Conservation (phyloP, 2,888 invertebrate genomes). For the Sicus ferrugineus region DNA sequence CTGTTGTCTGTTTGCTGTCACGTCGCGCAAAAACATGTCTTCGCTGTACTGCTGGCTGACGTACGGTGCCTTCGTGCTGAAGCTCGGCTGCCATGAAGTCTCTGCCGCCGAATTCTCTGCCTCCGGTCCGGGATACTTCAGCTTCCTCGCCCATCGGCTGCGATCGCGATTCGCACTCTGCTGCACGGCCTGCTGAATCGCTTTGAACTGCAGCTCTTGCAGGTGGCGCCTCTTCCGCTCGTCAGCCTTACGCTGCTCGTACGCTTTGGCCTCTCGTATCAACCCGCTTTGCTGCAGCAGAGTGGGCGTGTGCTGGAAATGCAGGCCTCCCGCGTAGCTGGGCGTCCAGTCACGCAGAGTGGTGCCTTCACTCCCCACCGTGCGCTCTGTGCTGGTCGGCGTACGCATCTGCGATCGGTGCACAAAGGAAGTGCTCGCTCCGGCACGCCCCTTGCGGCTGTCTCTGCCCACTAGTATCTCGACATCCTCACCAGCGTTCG, state of each 20-base stretch:
- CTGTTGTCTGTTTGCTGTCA: conserved; percentile 9
- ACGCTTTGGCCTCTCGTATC: conserved; percentile 46
- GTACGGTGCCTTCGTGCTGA: conserved; percentile 6
- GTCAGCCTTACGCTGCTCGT: conserved; percentile 48
- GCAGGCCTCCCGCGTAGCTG: neutral
- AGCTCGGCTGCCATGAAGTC: neutral
- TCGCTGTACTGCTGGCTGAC: conserved; percentile 27
- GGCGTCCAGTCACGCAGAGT: conserved; percentile 3
- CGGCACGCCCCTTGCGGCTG: conserved; percentile 53
- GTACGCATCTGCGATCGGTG: conserved; percentile 48
- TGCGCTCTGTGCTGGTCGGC: conserved; percentile 31
- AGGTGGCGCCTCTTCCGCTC: conserved; percentile 51
- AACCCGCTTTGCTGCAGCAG: conserved; percentile 54
- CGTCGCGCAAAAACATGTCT: conserved; percentile 25
- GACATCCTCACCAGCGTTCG: conserved; percentile 78
- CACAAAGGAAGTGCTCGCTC: conserved; percentile 51
- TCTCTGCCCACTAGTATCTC: conserved; percentile 68
- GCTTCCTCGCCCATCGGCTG: conserved; percentile 38
- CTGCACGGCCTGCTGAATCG: conserved; percentile 42
- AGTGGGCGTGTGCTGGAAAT: conserved; percentile 52
- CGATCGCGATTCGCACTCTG: conserved; percentile 18
- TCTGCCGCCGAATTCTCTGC: neutral
- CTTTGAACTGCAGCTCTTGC: conserved; percentile 49
- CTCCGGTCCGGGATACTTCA: neutral
- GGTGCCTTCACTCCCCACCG: neutral